Evolutionary conservation across 2,888 invertebrate genomes (phyloP), one percentile per base, ranked within the genome.

Genomic region (Lasioglossum lativentre): DNA sequence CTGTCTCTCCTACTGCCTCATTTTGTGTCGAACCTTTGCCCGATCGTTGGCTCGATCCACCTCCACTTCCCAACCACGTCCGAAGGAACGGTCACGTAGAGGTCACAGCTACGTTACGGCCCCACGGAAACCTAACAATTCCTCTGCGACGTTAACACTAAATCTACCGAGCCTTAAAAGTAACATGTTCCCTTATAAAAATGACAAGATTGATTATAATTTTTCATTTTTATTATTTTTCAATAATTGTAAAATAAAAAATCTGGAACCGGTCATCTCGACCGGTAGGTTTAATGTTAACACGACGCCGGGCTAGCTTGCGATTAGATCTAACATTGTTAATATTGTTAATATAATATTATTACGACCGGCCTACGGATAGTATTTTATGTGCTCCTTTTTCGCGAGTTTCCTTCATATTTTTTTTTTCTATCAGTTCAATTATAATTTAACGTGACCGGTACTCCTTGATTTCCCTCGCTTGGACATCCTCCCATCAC

Each of bases 261-360:
- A 34, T 34, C 34, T 34, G 34, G 34, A 34, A 34, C 3, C 34
- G 34, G 34, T 34, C n/a, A n/a, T n/a, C n/a, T n/a, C n/a, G n/a
- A n/a, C n/a, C n/a, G 34, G 34, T 34, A 34, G 34, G 34, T 34
- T 34, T 3, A 34, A 3, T 3, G 74, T 86, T 86, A 80, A 86
- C 79, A 86, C 38, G 38, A 14, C 52, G 30, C 74, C 45, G 14
- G 34, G 23, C 56, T 42, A 68, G 45, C 52, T 63, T 77, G 38
- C 6, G 56, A 78, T 85, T 56, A 75, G 70, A 80, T 75, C 70
- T 85, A 78, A 80, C 80, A 45, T 38, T 72, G n/a, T n/a, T n/a
- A n/a, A n/a, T n/a, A n/a, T n/a, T n/a, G n/a, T n/a, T n/a, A n/a
- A n/a, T n/a, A n/a, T n/a, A n/a, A n/a, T n/a, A n/a, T n/a, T n/a